A percentile compares a stretch with the other conserved stretches of the same genome.
Conservation (phyloP, 1,140 invertebrate genomes). For the Sweltsa coloradensis region DNA sequence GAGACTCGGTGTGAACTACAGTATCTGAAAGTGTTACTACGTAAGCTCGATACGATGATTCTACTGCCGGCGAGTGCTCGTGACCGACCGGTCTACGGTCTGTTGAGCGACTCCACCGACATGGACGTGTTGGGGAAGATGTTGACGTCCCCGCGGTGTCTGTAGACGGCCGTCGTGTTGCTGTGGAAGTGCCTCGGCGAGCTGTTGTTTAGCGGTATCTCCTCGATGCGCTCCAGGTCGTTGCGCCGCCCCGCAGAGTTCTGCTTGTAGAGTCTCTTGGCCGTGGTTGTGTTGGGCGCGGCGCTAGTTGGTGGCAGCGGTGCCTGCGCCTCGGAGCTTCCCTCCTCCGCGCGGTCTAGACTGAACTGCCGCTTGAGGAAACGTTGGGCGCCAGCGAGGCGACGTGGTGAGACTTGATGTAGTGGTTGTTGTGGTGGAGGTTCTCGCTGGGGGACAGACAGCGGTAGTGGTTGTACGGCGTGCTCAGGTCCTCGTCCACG, state of each 20-base stretch:
- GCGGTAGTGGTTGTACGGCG: slow-evolving; percentile 55
- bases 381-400: too few species aligned
- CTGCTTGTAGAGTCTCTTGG: slow-evolving; percentile 42
- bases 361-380: slow-evolving; percentile 54
- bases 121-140: slow-evolving; percentile 27
- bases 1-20: slow-evolving; percentile 6
- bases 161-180: slow-evolving; percentile 23
- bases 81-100: slow-evolving; percentile 4
- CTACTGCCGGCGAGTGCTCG: too few species aligned
- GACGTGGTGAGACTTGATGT: background rate
- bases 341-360: slow-evolving; percentile 48
- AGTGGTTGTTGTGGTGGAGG: slow-evolving; percentile 27
- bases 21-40: slow-evolving; percentile 19
- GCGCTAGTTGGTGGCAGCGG: slow-evolving; percentile 20
- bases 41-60: too few species aligned
- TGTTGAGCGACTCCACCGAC: slow-evolving; percentile 30
- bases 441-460: slow-evolving; percentile 56
- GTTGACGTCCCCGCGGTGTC: slow-evolving; percentile 20
- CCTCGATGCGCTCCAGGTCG: slow-evolving; percentile 57
- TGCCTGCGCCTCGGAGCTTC: background rate
- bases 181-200: too few species aligned
- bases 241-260: slow-evolving; percentile 55
- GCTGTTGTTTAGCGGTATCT: slow-evolving; percentile 36
- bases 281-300: slow-evolving; percentile 17
- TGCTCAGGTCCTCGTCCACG: slow-evolving; percentile 50